These are phyloP conservation scores for Gonatopus flavifemur DNA, from an alignment of 1,140 invertebrate genomes.

Conservation along the genomic window DNA sequence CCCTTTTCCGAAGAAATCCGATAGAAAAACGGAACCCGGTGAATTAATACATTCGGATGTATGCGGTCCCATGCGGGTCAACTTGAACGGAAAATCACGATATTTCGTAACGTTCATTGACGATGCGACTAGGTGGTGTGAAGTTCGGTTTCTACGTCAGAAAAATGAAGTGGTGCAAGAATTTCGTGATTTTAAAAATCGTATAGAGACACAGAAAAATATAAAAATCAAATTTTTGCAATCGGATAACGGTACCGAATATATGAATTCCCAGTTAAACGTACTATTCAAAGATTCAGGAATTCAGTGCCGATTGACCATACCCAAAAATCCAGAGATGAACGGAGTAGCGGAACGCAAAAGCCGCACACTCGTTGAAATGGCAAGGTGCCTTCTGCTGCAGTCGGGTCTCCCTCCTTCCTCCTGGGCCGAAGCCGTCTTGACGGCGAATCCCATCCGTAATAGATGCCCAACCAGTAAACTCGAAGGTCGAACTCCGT, in stretches of 20 bases:
- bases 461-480: no score
- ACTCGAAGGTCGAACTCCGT: no score
- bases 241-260: not conserved
- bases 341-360: no score
- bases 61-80: not conserved
- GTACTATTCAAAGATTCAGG: not conserved
- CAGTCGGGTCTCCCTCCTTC: not conserved
- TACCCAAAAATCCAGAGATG: not conserved
- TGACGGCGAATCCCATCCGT: not conserved
- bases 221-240: constrained; percentile 1
- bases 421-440: not conserved
- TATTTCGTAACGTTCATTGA: constrained; percentile 1
- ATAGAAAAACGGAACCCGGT: no score
- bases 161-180: not conserved
- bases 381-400: not conserved
- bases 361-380: not conserved
- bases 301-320: not conserved
- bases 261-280: not conserved
- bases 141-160: not conserved
- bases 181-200: no score
- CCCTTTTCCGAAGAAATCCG: no score
- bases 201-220: constrained; percentile 14
- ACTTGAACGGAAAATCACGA: not conserved
- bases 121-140: not conserved
- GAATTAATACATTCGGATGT: not conserved